These are phyloP conservation scores for Drosophila kanapiae DNA, from an alignment of 1,140 invertebrate genomes.

Conservation along the genomic window DNA sequence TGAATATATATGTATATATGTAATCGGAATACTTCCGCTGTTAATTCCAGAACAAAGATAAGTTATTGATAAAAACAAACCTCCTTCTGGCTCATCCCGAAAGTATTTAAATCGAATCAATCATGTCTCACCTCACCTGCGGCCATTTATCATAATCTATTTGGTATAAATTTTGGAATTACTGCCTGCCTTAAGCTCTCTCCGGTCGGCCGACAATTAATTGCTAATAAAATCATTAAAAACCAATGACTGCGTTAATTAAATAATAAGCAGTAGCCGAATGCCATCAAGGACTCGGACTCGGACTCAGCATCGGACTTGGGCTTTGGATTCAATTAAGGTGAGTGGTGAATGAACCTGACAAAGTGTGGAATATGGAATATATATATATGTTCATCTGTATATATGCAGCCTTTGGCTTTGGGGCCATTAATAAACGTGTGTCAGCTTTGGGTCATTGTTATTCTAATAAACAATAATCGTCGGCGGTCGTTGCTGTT, in stretches of 20 bases:
- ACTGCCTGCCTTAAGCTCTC: conserved; percentile 26
- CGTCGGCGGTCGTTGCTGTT: conserved; percentile 23
- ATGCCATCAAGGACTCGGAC: conserved; percentile 32
- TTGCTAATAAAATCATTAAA: conserved; percentile 65
- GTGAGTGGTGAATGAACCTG: conserved; percentile 50
- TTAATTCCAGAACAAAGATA: neutral
- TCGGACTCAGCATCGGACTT: neutral
- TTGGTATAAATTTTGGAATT: conserved; percentile 20
- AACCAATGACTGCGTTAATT: conserved; percentile 59
- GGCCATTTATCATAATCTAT: conserved; percentile 11
- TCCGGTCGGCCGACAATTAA: conserved; percentile 33
- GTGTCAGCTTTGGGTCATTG: conserved; percentile 48
- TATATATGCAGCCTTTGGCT: conserved; percentile 13
- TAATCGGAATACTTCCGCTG: neutral
- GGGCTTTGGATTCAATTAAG: conserved; percentile 24
- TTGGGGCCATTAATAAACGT: conserved; percentile 42
- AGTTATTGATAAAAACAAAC: neutral
- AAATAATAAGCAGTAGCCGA: conserved; percentile 42
- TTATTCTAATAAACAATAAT: conserved; percentile 57
- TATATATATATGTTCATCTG: neutral
- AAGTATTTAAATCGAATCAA: conserved; percentile 23
- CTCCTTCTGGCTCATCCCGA: neutral
- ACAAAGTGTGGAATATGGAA: conserved; percentile 12
- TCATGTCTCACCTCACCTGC: neutral
- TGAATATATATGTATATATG: no score